Evolutionary conservation across 2,113 vertebrate species (phyloP).

Genomic region (Nesogale talazaci): DNA sequence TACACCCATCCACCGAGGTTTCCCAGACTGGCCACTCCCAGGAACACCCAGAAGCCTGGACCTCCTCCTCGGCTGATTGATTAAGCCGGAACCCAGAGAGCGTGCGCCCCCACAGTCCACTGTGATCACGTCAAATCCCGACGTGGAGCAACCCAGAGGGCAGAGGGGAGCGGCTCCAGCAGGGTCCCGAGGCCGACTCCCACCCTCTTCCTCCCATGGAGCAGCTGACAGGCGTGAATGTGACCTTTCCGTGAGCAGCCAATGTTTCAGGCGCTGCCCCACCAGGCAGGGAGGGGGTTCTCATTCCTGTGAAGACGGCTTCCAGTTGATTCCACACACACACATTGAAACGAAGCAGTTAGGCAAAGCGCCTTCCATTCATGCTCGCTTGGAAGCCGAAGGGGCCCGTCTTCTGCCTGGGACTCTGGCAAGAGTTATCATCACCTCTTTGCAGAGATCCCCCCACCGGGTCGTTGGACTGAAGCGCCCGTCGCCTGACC

Average conservation of each 20-base stretch:
- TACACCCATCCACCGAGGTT: neutral
- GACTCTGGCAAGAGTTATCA: neutral
- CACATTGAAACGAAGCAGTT: neutral
- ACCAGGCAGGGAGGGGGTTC: neutral
- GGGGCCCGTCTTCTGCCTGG: neutral
- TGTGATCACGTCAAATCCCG: no score
- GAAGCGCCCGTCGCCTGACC: neutral
- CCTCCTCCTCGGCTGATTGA: neutral
- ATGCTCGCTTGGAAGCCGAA: neutral
- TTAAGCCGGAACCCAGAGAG: neutral
- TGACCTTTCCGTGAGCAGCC: no score
- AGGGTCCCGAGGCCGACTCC: no score
- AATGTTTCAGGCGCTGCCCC: no score
- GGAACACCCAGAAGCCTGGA: neutral
- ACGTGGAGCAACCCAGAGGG: neutral
- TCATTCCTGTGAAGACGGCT: neutral
- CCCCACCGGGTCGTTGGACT: neutral
- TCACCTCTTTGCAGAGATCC: conserved; percentile 23
- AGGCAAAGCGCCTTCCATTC: neutral
- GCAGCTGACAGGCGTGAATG: neutral
- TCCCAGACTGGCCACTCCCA: neutral
- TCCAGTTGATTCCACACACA: neutral
- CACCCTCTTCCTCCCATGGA: no score
- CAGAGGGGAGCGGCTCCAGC: neutral
- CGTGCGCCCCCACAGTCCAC: neutral